phyloP scores from a whole-genome alignment of 2,888 invertebrate genomes.

The Ophion obscuratus region DNA sequence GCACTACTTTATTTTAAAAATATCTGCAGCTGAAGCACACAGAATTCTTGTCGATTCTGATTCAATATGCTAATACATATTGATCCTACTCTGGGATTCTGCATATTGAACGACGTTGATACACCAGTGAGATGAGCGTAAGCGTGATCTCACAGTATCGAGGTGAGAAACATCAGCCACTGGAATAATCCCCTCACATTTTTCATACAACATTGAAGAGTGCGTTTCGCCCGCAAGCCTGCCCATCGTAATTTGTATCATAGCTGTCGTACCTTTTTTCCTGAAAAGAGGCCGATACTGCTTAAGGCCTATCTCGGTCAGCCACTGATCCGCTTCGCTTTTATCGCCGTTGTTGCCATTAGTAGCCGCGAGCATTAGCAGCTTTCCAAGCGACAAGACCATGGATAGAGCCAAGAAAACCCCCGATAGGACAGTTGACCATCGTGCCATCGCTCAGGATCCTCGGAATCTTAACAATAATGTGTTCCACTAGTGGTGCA shows the following conservation, averaged over 20 bases:
- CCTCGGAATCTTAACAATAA: slow-evolving; percentile 72
- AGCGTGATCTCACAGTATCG: too few species aligned
- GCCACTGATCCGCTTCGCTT: slow-evolving; percentile 90
- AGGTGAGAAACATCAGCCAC: too few species aligned
- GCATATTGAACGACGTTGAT: too few species aligned
- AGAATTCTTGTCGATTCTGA: too few species aligned
- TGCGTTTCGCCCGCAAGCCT: not conserved
- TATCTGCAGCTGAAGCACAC: too few species aligned
- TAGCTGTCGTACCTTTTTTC: slow-evolving; percentile 88
- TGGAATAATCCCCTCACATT: not conserved
- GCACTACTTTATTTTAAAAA: too few species aligned
- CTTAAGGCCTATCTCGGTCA: slow-evolving; percentile 89
- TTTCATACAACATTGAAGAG: not conserved
- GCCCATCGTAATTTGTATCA: not conserved
- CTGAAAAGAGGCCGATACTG: slow-evolving; percentile 89
- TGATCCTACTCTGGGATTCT: too few species aligned
- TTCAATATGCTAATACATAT: too few species aligned
- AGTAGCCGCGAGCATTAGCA: slow-evolving; percentile 80
- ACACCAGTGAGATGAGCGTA: too few species aligned
- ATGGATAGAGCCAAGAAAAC: slow-evolving; percentile 82
- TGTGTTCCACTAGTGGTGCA: slow-evolving; percentile 28
- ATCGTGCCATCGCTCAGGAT: slow-evolving; percentile 81
- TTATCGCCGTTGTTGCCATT: slow-evolving; percentile 85
- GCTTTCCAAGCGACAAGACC: slow-evolving; percentile 81
- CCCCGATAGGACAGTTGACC: slow-evolving; percentile 83